Evolutionary conservation across 2,113 vertebrate genomes (phyloP).

Genomic region (Lycaon pictus): DNA sequence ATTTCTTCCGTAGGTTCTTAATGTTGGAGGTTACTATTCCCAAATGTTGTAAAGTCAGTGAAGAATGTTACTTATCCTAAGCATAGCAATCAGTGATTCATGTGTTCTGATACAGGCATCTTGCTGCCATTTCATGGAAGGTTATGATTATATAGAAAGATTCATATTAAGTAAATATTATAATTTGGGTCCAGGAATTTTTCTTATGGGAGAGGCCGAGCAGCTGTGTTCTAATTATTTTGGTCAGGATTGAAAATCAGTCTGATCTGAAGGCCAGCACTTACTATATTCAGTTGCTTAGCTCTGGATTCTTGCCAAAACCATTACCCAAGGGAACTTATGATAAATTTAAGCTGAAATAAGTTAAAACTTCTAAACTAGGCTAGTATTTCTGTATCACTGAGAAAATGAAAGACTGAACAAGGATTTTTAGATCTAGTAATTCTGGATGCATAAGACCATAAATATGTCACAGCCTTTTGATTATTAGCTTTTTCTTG

Average conservation of each 20-base stretch:
- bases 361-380: conserved; percentile 56
- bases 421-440: conserved; percentile 41
- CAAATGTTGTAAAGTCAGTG: neutral
- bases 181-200: conserved; percentile 64
- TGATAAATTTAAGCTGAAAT: conserved; percentile 56
- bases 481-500: conserved; percentile 24
- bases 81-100: neutral
- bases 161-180: conserved; percentile 46
- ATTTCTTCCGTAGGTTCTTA: neutral
- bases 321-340: neutral
- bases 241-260: conserved; percentile 61
- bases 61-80: neutral
- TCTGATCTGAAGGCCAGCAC: neutral
- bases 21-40: neutral
- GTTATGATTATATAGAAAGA: conserved; percentile 31
- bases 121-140: conserved; percentile 38
- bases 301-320: conserved; percentile 60
- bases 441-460: conserved; percentile 2
- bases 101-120: conserved; percentile 20
- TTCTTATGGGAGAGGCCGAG: conserved; percentile 51
- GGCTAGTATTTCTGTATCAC: conserved; percentile 7
- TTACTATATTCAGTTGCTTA: conserved; percentile 34
- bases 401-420: conserved; percentile 48
- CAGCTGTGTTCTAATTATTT: conserved; percentile 70
- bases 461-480: neutral